Conservation (phyloP, 1,140 invertebrate species). For the Matsumurasca onukii region DNA sequence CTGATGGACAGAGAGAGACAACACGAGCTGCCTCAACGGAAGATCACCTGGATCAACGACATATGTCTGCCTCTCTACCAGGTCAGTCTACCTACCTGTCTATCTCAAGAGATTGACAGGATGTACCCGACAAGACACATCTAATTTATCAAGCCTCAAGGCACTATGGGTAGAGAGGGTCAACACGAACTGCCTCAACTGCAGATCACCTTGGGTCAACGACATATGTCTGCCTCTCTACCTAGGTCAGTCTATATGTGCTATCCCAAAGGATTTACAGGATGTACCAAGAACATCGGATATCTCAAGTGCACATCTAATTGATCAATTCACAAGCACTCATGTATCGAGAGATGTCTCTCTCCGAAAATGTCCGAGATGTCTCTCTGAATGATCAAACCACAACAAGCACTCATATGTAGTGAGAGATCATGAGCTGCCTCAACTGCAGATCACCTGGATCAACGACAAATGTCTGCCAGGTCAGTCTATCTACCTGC, state of each 20-base stretch:
- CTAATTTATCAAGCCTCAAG: conserved; percentile 51
- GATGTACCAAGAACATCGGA: conserved; percentile 43
- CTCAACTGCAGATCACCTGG: conserved; percentile 50
- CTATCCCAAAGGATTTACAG: not conserved
- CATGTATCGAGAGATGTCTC: no score
- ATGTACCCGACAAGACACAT: no score
- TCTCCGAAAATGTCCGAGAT: no score
- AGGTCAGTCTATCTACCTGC: not conserved
- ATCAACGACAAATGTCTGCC: conserved; percentile 51
- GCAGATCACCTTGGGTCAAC: conserved; percentile 50
- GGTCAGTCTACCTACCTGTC: no score
- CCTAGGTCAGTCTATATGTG: conserved; percentile 33
- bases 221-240: conserved; percentile 52
- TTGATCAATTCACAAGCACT: no score
- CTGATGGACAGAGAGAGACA: conserved; percentile 49
- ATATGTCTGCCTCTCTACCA: conserved; percentile 50
- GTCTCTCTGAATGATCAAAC: no score
- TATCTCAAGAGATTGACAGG: no score
- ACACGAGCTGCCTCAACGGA: conserved; percentile 50
- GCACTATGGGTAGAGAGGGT: conserved; percentile 49
- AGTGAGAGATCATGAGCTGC: conserved; percentile 47
- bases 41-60: conserved; percentile 49
- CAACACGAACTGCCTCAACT: conserved; percentile 50
- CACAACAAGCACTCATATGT: no score
- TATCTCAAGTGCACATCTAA: conserved; percentile 49